Evolutionary conservation across 2,888 invertebrate species (phyloP).

Genomic region (Julus scandinavius): DNA sequence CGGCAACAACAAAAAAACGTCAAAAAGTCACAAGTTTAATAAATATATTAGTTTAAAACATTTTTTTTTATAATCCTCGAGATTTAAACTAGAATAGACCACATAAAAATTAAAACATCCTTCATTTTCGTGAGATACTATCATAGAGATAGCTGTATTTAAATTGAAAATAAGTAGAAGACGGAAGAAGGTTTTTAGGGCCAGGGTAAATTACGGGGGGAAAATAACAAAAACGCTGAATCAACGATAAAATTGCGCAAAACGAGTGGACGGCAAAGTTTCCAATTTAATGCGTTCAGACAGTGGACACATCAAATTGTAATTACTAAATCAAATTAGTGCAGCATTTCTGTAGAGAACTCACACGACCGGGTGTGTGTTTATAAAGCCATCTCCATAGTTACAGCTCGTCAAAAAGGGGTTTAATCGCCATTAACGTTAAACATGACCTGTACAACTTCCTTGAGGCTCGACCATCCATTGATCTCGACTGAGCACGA

Average conservation of each 20-base stretch:
- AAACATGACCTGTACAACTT: background rate
- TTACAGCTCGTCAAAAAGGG: background rate
- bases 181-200: background rate
- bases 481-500: background rate
- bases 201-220: background rate
- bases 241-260: background rate
- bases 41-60: constrained; percentile 39
- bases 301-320: background rate
- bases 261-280: background rate
- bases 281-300: background rate
- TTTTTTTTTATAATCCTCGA: constrained; percentile 21
- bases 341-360: background rate
- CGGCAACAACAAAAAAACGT: background rate
- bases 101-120: background rate
- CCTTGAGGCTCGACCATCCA: background rate
- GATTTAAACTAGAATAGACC: constrained; percentile 38
- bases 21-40: constrained; percentile 28
- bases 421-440: background rate
- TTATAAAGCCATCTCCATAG: background rate
- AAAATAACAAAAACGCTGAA: background rate
- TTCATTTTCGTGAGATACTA: background rate
- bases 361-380: background rate
- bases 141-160: background rate
- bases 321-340: background rate
- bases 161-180: constrained; percentile 28